Evolutionary conservation across 2,113 vertebrate genomes (phyloP), one percentile per base, ranked within the genome.

Genomic region (Crocuta crocuta): DNA sequence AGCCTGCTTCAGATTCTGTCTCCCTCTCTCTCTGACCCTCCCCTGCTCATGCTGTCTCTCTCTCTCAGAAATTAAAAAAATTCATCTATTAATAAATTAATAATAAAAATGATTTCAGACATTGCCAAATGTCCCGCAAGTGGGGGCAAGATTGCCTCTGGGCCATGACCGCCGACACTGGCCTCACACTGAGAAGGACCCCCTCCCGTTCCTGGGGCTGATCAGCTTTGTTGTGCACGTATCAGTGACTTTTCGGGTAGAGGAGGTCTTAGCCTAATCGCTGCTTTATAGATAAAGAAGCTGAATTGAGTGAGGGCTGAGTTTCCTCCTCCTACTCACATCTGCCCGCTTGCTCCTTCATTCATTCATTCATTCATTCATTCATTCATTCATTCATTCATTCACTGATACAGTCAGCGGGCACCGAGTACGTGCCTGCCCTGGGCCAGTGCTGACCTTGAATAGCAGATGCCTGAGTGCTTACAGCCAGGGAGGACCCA

Each of bases 101-200:
- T 58, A 58, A 58, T 21, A 58, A 21, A 39, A 50, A 3, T 35
- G 68, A 65, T 39, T 83, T 45, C 53, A 79, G 50, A 70, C 5
- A 6, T 5, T 7, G 82, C 19, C 82, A 71, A 15, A 48, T 13
- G 50, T 66, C 9, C 43, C 74, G 35, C 35, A 26, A 19, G 45
- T 6, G 28, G 2, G 2, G 39, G 6, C 4, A 76, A 45, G 24
- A 39, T 9, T 0, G 1, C 61, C 39, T n/a, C 23, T 50, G 10
- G 4, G 15, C 12, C 7, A 6, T 12, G 43, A 24, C 10, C 68
- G 17, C 55, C 5, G 33, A 7, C 2, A 4, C 12, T 9, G 74
- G 12, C 8, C 24, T 13, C 24, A n/a, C 79, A 33, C 28, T 2
- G 1, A 71, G 28, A 0, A 53, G 45, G 55, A 1, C 24, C 84